Percentiles rank a stretch among this genome's conserved stretches.
Conservation (phyloP, 1,140 invertebrate genomes). For the Drosophila ambigua region DNA sequence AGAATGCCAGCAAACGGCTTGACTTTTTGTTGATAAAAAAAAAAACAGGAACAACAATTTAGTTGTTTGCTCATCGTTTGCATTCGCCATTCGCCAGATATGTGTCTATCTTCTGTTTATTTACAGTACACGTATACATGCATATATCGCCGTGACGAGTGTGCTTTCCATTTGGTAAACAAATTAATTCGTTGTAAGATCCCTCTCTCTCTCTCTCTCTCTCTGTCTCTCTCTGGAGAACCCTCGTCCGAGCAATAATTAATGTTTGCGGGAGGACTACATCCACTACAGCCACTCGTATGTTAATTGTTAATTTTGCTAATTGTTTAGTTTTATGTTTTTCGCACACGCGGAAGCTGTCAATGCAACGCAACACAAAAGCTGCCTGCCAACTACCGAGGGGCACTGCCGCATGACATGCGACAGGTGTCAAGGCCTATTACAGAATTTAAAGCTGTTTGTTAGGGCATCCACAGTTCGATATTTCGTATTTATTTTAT, state of each 20-base stretch:
- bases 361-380: not conserved
- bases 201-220: not conserved
- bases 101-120: slow-evolving; percentile 1
- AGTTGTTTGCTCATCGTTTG: slow-evolving; percentile 40
- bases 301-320: slow-evolving; percentile 23
- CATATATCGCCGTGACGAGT: slow-evolving; percentile 10
- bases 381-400: too few species aligned
- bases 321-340: slow-evolving; percentile 21
- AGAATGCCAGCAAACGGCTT: slow-evolving; percentile 20
- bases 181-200: slow-evolving; percentile 48
- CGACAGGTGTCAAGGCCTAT: too few species aligned
- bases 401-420: too few species aligned
- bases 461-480: too few species aligned
- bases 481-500: too few species aligned
- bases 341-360: slow-evolving; percentile 22
- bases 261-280: slow-evolving; percentile 17
- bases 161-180: slow-evolving; percentile 36
- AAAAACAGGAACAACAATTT: slow-evolving; percentile 46
- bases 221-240: slow-evolving; percentile 11
- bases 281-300: not conserved
- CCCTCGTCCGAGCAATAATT: slow-evolving; percentile 35
- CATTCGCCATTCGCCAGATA: slow-evolving; percentile 12
- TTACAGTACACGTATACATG: not conserved
- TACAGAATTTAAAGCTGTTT: too few species aligned
- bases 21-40: slow-evolving; percentile 33